Base-by-base conservation (phyloP, 2,797 vertebrate species). In the Melanotaenia pygmaea region DNA sequence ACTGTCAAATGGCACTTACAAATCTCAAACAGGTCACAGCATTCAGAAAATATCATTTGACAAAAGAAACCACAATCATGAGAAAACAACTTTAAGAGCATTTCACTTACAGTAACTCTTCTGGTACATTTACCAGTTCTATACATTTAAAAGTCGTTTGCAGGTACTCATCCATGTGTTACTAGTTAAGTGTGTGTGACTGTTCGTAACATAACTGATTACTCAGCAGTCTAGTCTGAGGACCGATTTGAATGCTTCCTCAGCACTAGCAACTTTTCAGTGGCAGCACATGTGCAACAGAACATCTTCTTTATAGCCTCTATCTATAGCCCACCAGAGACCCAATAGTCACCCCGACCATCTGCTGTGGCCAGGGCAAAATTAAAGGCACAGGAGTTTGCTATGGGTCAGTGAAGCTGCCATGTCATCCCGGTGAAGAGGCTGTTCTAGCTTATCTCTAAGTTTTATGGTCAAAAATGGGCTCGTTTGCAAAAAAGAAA, bases 1-100 rank as follows among this genome's bases (percentile, higher is more conserved):
- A 97, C 95, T 94, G 95, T 95, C 96, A 96, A 96, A 99, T 98
- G 97, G 97, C 97, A 98, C 97, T 97, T 96, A 88, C 84, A 89
- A 91, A 89, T 87, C 77, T 90, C 81, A 88, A 88, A 95, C 79
- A 59, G 71, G 87, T 91, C 86, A 92, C 93, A 91, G 91, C 91
- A 87, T 91, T 88, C 87, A 89, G 83, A 86, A 91, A 90, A 84
- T 81, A 89, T 86, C 89, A 79, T 86, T 65, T 70, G 86, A 92
- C 84, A 89, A 89, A 85, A 84, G 24, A 88, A 91, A 86, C 64
- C 83, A 90, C 81, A 14, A 87, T 83, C 72, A 88, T 88, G 87
- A 90, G 72, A 66, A 87, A 84, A 85, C 64, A 77, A 88, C 77
- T 87, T 76, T 85, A 76, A 84, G 81, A 85, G 82, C 50, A 50